Percentiles rank a stretch among this genome's conserved stretches.
These are phyloP conservation scores for Gadopsis bispinosus DNA, from an alignment of 2,797 vertebrate species.

Conservation along the genomic window DNA sequence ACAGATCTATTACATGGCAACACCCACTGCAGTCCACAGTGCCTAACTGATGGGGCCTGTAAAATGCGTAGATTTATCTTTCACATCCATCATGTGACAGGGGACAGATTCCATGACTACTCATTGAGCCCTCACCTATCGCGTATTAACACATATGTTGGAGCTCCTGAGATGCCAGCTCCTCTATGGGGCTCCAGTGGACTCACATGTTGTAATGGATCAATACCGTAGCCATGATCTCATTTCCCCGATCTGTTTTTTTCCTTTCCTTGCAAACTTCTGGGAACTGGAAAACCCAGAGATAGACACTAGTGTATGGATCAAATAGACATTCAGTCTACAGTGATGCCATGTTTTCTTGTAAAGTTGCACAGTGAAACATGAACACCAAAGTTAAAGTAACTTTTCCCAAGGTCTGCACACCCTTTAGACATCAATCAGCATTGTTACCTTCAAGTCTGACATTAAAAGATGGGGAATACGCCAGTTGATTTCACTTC, in stretches of 20 bases:
- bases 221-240: slow-evolving; percentile 51
- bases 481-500: slow-evolving; percentile 56
- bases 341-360: slow-evolving; percentile 39
- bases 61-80: slow-evolving; percentile 37
- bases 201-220: slow-evolving; percentile 45
- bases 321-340: slow-evolving; percentile 39
- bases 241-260: slow-evolving; percentile 58
- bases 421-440: slow-evolving; percentile 56
- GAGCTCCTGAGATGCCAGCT: slow-evolving; percentile 8
- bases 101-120: slow-evolving; percentile 20
- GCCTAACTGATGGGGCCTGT: slow-evolving; percentile 40
- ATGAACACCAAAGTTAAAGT: slow-evolving; percentile 54
- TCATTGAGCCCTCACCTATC: slow-evolving; percentile 13
- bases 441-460: slow-evolving; percentile 49
- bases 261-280: slow-evolving; percentile 42
- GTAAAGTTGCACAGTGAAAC: slow-evolving; percentile 52
- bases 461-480: slow-evolving; percentile 54
- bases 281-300: slow-evolving; percentile 39
- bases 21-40: slow-evolving; percentile 22
- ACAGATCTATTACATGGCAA: slow-evolving; percentile 45
- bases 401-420: slow-evolving; percentile 64
- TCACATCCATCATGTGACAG: slow-evolving; percentile 26
- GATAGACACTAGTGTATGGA: slow-evolving; percentile 33
- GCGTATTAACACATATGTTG: slow-evolving; percentile 28
- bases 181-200: slow-evolving; percentile 34